Conservation (phyloP, 2,113 vertebrate species). For the Verasper variegatus region DNA sequence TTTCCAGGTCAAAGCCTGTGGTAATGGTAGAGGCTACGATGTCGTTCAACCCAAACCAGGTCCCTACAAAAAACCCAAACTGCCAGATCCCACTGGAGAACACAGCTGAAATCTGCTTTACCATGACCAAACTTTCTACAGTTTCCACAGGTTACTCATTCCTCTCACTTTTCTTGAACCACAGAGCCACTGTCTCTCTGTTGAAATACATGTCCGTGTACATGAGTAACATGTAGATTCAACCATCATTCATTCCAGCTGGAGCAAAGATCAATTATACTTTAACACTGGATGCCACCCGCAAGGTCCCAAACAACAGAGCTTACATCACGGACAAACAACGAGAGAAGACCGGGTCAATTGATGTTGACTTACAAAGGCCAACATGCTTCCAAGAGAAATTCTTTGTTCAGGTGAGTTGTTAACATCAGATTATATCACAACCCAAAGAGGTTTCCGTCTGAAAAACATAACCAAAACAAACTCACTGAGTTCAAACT, state of each 20-base stretch:
- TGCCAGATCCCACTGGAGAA: slow-evolving; percentile 28
- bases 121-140: slow-evolving; percentile 36
- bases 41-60: slow-evolving; percentile 56
- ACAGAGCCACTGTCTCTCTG: neutral
- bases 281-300: slow-evolving; percentile 73
- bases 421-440: neutral
- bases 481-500: neutral
- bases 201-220: neutral
- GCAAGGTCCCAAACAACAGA: slow-evolving; percentile 64
- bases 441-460: neutral
- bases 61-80: slow-evolving; percentile 51
- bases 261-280: slow-evolving; percentile 67
- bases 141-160: slow-evolving; percentile 50
- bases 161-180: neutral
- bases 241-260: slow-evolving; percentile 49
- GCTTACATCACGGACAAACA: slow-evolving; percentile 56
- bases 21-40: slow-evolving; percentile 18
- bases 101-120: slow-evolving; percentile 68
- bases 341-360: neutral
- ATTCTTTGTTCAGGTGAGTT: slow-evolving; percentile 69
- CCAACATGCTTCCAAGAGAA: accelerated
- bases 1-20: too few relatives aligned
- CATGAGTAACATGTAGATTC: neutral
- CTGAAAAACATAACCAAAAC: neutral
- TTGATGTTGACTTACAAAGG: accelerated